Evolutionary conservation across 2,797 vertebrate genomes (phyloP), one percentile per base, ranked within the genome.

Genomic region (Onychomys arenicola): DNA sequence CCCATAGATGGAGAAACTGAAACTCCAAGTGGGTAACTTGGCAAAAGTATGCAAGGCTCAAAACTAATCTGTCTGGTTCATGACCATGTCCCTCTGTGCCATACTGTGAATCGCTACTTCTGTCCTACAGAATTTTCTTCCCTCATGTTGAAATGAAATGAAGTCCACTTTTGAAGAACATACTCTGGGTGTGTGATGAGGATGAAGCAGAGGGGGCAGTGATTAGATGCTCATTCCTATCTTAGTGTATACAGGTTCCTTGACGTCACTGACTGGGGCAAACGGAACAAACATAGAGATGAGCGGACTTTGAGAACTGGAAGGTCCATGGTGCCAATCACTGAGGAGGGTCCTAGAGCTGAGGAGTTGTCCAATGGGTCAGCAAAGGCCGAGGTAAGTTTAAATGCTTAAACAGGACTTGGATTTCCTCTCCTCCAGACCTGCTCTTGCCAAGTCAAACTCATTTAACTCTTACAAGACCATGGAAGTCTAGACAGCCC

Each of bases 381-480:
- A 86, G 57, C 32, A 59, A 12, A 78, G 71, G 52, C 63, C 55
- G 75, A 63, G 34, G 73, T 27, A 43, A 34, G 55, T 40, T 61
- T 25, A 77, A n/a, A 59, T 5, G 19, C 16, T 63, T 21, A 65
- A 40, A 57, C 10, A 13, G 67, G 19, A 63, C 85, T 84, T 67
- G 32, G 27, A n/a, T 94, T 80, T 40, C 55, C 29, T 32, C 13
- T 21, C 49, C 5, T 19, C n/a, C 40, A 67, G 37, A 76, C 17
- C 37, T 83, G 49, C 19, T 78, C 76, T 71, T 57, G 52, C 14
- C 57, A 76, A 87, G 29, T 40, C 82, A 82, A 94, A 92, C 77
- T 78, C 93, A 52, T 57, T 90, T 84, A 59, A 77, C 13, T 89
- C 71, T 85, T 71, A 83, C 2, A 80, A 82, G 52, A n/a, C 37